Evolutionary conservation across 2,113 vertebrate genomes (phyloP).

Genomic region (Thunnus maccoyii): DNA sequence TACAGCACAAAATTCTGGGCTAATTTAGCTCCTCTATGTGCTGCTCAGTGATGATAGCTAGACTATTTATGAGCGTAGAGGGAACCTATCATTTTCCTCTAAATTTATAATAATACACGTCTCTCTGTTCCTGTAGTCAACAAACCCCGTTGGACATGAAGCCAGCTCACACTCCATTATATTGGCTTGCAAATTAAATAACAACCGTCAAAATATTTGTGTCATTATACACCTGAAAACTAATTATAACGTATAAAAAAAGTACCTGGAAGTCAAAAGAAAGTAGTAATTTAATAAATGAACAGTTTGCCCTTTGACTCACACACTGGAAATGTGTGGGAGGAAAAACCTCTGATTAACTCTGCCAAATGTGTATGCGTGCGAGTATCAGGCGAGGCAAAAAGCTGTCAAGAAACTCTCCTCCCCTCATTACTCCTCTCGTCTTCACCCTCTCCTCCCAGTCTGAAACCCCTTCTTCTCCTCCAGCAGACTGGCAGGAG

Average conservation of each 20-base stretch:
- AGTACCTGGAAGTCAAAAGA: constrained; percentile 49
- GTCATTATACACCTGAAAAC: constrained; percentile 57
- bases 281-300: constrained; percentile 69
- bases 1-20: constrained; percentile 56
- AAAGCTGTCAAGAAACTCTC: constrained; percentile 57
- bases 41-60: constrained; percentile 58
- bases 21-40: constrained; percentile 60
- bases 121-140: constrained; percentile 61
- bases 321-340: constrained; percentile 54
- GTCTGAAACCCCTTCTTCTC: constrained; percentile 44
- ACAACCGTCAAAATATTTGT: constrained; percentile 65
- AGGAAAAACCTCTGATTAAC: constrained; percentile 38
- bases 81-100: constrained; percentile 70
- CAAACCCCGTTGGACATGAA: constrained; percentile 43
- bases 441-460: constrained; percentile 39
- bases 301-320: constrained; percentile 63
- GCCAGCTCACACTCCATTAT: constrained; percentile 53
- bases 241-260: constrained; percentile 62
- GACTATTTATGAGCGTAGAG: constrained; percentile 69
- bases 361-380: constrained; percentile 24
- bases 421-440: constrained; percentile 53
- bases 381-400: constrained; percentile 41
- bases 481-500: constrained; percentile 71
- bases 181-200: constrained; percentile 64
- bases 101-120: constrained; percentile 68